Evolutionary conservation across 2,888 invertebrate genomes (phyloP), one percentile per base, ranked within the genome.

Genomic region (Rhamnusium bicolor): DNA sequence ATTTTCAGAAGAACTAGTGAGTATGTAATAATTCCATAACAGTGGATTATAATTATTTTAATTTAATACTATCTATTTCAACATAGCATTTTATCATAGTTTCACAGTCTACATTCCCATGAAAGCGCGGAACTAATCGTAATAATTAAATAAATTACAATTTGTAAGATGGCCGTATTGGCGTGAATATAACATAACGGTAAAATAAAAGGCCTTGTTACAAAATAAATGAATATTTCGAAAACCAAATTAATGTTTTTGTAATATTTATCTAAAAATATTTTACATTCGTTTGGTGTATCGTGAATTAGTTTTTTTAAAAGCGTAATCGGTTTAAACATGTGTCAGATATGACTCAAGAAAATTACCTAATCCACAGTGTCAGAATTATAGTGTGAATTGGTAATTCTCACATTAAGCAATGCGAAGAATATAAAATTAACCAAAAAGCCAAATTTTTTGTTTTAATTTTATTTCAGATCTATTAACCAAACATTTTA

Each of bases 51-150:
- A 74, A 68, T 72, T 72, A 69, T 21, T 62, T 49, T 54, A 19
- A 60, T 32, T 73, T 70, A 56, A 71, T 54, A 62, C 61, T 61
- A 53, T 56, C 40, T 24, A 32, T 74, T 71, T 74, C 68, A 56
- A 63, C 58, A 69, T 24, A n/a, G 54, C 54, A 62, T 68, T 58
- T 65, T 47, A 40, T 56, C 24, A 14, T 56, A 61, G 60, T 71
- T 66, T 74, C 72, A 62, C 71, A 62, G 56, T 54, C 8, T 51
- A 29, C 14, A 29, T 70, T 73, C 71, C 67, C 71, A 71, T 62
- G 54, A 49, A 68, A 60, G 49, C 29, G 47, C 51, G 58, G 71
- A 74, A 74, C 71, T 51, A 67, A 71, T 60, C 27, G 56, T 7
- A 40, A 27, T 65, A 62, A 71, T 70, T 68, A 63, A 40, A 69